These are phyloP conservation scores for Caenorhabditis uteleia DNA, from an alignment of 2,888 invertebrate genomes.

Conservation along the genomic window DNA sequence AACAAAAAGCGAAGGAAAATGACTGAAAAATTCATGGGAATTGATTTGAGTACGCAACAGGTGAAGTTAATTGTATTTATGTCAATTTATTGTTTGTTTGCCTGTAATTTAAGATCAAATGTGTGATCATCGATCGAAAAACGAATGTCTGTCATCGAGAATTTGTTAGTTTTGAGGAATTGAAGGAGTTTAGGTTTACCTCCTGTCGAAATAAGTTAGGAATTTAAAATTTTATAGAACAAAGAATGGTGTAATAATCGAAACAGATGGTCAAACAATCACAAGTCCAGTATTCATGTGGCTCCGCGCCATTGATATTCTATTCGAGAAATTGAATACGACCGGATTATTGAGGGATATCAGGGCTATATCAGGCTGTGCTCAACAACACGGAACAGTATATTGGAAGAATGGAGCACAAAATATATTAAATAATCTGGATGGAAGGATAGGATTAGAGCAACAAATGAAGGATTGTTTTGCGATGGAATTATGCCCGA, in stretches of 20 bases:
- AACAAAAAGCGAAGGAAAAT: not conserved
- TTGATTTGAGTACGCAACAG: constrained; percentile 58
- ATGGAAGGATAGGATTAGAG: constrained; percentile 72
- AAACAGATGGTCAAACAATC: constrained; percentile 64
- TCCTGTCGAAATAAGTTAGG: not conserved
- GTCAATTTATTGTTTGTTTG: too few species aligned
- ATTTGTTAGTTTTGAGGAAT: constrained; percentile 79
- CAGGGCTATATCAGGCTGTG: constrained; percentile 86
- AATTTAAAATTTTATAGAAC: constrained; percentile 20
- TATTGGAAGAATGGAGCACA: constrained; percentile 87
- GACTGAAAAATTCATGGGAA: constrained; percentile 29
- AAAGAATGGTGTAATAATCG: constrained; percentile 21
- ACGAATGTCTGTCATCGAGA: constrained; percentile 79
- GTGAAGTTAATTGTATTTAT: constrained; percentile 10
- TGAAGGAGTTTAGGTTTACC: constrained; percentile 77
- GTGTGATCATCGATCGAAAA: constrained; percentile 16
- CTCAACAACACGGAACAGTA: constrained; percentile 97
- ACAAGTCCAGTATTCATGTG: constrained; percentile 84
- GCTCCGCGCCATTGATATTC: constrained; percentile 91
- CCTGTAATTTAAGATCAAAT: constrained; percentile 28
- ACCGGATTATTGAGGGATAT: constrained; percentile 84
- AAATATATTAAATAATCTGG: constrained; percentile 76
- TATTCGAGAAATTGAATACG: constrained; percentile 80
- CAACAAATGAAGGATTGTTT: constrained; percentile 75
- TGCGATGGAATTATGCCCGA: constrained; percentile 82